Evolutionary conservation across 2,797 vertebrate genomes (phyloP), one percentile per base, ranked within the genome.

Genomic region (Synaphobranchus kaupii): DNA sequence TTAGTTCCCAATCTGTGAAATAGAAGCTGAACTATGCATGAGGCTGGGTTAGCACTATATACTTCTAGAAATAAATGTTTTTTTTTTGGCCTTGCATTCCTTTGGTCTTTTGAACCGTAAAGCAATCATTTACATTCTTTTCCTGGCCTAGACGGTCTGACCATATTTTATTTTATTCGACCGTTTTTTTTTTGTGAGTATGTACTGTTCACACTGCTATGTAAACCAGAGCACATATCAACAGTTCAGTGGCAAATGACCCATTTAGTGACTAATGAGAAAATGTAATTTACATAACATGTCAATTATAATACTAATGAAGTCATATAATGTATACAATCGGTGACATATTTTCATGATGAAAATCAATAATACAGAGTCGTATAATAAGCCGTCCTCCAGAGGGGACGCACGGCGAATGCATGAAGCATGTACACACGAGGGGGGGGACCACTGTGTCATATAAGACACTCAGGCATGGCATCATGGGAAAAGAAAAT

Each of bases 1-100:
- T 89, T 92, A 90, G 90, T 90, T 93, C 88, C 87, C 66, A 85
- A 71, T 39, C 66, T 68, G 84, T 71, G 84, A 85, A 85, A 85
- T n/a, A 44, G 44, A 85, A 71, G 84, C 84, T 73, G 60, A 47
- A 28, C 44, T 73, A 85, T 68, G 8, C n/a, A 50, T 48, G 9
- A 25, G 76, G 17, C 76, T 20, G 39, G 44, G 39, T 80, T 39
- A 80, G 44, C 76, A 48, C 76, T 80, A 25, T 9, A 80, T 80
- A 39, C 39, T 47, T 44, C 44, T 47, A 47, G 48, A 80, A 80
- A 80, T 80, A 80, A 80, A 80, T 80, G 39, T 20, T 10, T 80
- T 48, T 80, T 34, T 34, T 80, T 48, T 20, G 39, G 17, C 76
- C 22, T 44, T 47, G 17, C 76, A 80, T n/a, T 80, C 76, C 34